Evolutionary conservation across 1,140 invertebrate genomes (phyloP).

Genomic region (Sweltsa coloradensis): DNA sequence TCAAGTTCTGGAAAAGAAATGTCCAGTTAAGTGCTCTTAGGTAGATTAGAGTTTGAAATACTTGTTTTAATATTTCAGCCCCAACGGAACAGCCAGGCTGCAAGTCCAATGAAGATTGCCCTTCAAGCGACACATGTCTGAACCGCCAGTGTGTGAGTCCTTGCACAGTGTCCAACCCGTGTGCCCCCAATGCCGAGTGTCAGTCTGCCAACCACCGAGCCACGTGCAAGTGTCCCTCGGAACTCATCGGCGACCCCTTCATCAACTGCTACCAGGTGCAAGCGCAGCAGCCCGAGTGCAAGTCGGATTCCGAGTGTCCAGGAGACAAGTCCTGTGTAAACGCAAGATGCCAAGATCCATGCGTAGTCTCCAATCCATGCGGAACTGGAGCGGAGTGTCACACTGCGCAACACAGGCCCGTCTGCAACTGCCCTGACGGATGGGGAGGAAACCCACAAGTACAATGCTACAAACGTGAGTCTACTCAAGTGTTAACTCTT

Average conservation of each 20-base stretch:
- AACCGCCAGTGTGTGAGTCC: constrained; percentile 63
- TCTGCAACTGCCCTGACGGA: constrained; percentile 67
- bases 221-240: constrained; percentile 59
- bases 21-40: no score
- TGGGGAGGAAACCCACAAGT: constrained; percentile 78
- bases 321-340: constrained; percentile 65
- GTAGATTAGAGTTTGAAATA: not conserved
- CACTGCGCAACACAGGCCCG: constrained; percentile 56
- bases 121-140: constrained; percentile 55
- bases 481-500: no score
- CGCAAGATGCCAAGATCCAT: constrained; percentile 65
- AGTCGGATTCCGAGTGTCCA: constrained; percentile 55
- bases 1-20: no score
- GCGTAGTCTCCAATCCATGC: constrained; percentile 59
- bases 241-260: constrained; percentile 66
- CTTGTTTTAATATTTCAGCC: constrained; percentile 23
- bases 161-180: constrained; percentile 58
- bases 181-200: constrained; percentile 68
- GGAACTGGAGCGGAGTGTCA: constrained; percentile 65
- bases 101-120: constrained; percentile 54
- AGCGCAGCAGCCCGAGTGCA: constrained; percentile 45
- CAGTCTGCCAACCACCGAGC: constrained; percentile 60
- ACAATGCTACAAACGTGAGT: constrained; percentile 76
- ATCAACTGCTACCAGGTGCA: constrained; percentile 57
- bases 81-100: constrained; percentile 45